These are phyloP conservation scores for Cetonia aurata DNA, from an alignment of 2,888 invertebrate species.

Conservation along the genomic window DNA sequence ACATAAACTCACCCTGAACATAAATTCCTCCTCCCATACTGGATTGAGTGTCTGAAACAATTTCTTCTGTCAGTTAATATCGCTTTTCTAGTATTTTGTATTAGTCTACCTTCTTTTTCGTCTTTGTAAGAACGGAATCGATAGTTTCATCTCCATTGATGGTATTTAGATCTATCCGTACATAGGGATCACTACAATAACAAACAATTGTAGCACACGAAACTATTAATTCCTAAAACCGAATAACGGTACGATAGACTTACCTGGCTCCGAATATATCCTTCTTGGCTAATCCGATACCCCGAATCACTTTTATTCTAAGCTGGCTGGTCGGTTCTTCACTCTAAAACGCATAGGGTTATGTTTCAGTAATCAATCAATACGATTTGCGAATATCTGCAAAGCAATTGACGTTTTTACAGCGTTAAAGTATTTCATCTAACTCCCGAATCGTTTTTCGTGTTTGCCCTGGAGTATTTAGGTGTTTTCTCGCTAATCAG, in stretches of 20 bases:
- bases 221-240: constrained; percentile 8
- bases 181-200: constrained; percentile 92
- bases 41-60: constrained; percentile 92
- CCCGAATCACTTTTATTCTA: constrained; percentile 87
- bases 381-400: constrained; percentile 11
- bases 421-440: no score
- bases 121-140: constrained; percentile 94
- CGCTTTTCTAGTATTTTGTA: background rate
- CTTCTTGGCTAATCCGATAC: constrained; percentile 94
- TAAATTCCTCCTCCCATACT: constrained; percentile 97
- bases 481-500: background rate
- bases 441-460: no score
- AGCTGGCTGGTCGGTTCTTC: constrained; percentile 86
- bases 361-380: constrained; percentile 28
- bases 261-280: constrained; percentile 99
- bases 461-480: background rate
- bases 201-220: constrained; percentile 31
- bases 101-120: constrained; percentile 88
- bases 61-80: constrained; percentile 48
- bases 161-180: constrained; percentile 89
- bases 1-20: constrained; percentile 84
- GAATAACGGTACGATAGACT: constrained; percentile 43
- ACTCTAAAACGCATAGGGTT: constrained; percentile 68
- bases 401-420: background rate
- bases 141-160: constrained; percentile 88